phyloP scores from a whole-genome alignment of 2,888 invertebrate genomes.

The Apeira syringaria region DNA sequence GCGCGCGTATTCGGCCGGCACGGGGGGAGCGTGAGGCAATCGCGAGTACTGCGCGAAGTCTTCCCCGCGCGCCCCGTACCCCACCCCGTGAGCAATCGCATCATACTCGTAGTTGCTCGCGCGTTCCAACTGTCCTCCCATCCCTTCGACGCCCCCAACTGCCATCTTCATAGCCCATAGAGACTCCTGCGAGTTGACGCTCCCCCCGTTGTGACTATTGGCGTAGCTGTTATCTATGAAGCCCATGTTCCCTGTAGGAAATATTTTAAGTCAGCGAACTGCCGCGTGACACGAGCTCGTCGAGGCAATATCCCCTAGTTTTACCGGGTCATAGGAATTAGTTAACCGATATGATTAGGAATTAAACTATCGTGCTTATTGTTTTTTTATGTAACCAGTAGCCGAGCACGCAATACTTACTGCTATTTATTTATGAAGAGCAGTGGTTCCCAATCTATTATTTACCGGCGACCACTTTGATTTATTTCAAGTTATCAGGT shows the following conservation, averaged over 20 bases:
- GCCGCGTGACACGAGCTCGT: no score
- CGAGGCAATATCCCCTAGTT: no score
- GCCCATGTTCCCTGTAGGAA: slow-evolving; percentile 86
- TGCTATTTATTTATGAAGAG: no score
- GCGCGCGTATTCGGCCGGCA: slow-evolving; percentile 87
- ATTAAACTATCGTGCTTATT: no score
- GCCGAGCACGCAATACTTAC: no score
- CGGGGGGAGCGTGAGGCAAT: slow-evolving; percentile 87
- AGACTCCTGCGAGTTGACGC: slow-evolving; percentile 97
- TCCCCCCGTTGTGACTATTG: slow-evolving; percentile 97
- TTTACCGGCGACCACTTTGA: no score
- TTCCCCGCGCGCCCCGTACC: slow-evolving; percentile 77
- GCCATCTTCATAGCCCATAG: slow-evolving; percentile 97
- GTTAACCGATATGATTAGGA: no score
- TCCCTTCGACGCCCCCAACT: slow-evolving; percentile 87
- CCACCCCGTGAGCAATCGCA: slow-evolving; percentile 91
- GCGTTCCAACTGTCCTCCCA: slow-evolving; percentile 78
- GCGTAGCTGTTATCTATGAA: slow-evolving; percentile 96
- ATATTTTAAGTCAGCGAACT: neutral
- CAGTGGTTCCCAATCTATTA: no score
- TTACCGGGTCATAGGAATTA: no score
- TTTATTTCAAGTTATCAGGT: no score
- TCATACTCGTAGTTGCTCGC: slow-evolving; percentile 89
- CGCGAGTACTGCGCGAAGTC: slow-evolving; percentile 94
- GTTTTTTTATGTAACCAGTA: no score